Evolutionary conservation across 2,113 vertebrate species (phyloP).

Genomic region (Microtus pennsylvanicus): DNA sequence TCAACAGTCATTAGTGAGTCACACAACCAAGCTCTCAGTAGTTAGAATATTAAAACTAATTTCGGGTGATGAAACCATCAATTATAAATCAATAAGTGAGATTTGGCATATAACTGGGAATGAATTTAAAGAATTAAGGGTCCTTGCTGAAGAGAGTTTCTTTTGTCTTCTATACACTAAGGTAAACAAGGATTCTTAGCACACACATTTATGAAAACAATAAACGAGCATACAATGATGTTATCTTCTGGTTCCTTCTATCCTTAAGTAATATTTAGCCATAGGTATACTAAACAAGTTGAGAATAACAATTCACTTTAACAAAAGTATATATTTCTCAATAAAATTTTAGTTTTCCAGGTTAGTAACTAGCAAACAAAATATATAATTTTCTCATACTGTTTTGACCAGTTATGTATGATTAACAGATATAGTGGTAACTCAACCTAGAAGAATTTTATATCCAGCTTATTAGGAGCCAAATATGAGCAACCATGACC

Average conservation of each 20-base stretch:
- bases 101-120: neutral
- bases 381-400: neutral
- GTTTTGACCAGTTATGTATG: neutral
- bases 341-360: neutral
- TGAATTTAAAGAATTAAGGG: slow-evolving; percentile 17
- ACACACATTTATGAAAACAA: slow-evolving; percentile 23
- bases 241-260: slow-evolving; percentile 1
- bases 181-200: neutral
- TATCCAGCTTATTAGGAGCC: neutral
- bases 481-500: neutral
- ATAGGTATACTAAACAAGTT: neutral
- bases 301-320: slow-evolving; percentile 6
- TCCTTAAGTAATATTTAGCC: slow-evolving; percentile 22
- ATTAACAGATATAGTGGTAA: neutral
- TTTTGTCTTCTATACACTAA: neutral
- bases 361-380: slow-evolving; percentile 30
- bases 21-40: slow-evolving; percentile 9
- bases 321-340: neutral
- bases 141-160: neutral
- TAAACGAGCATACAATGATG: neutral
- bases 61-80: slow-evolving; percentile 51
- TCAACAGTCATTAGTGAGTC: slow-evolving; percentile 38
- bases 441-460: neutral
- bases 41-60: slow-evolving; percentile 62
- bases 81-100: slow-evolving; percentile 47